Conservation (phyloP, 2,113 vertebrate species). For the Rhinoptilus africanus region DNA sequence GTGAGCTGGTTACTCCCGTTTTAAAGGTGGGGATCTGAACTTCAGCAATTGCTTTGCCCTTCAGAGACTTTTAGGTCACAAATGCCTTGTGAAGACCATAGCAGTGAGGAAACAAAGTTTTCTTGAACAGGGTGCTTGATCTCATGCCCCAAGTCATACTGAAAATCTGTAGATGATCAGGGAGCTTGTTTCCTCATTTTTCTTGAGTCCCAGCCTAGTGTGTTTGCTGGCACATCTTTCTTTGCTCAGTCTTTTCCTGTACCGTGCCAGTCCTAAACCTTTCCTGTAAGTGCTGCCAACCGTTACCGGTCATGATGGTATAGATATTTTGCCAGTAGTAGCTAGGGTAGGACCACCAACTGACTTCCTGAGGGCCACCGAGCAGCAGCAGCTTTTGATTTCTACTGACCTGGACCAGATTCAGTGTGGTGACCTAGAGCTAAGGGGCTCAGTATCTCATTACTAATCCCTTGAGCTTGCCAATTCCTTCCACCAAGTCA, state of each 20-base stretch:
- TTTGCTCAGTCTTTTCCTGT: background rate
- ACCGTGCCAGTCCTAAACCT: background rate
- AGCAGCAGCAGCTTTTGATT: slow-evolving; percentile 58
- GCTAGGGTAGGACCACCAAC: slow-evolving; percentile 41
- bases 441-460: slow-evolving; percentile 66
- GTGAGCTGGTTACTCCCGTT: background rate
- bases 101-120: background rate
- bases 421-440: slow-evolving; percentile 64
- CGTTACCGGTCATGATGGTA: background rate
- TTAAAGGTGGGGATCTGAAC: background rate
- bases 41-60: background rate
- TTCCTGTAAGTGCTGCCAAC: background rate
- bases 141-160: background rate
- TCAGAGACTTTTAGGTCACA: background rate
- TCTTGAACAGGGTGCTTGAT: background rate
- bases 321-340: background rate
- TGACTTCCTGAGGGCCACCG: slow-evolving; percentile 16
- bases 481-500: slow-evolving; percentile 65
- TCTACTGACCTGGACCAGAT: slow-evolving; percentile 60
- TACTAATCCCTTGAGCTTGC: slow-evolving; percentile 67
- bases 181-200: background rate
- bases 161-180: background rate
- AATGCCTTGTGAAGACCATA: background rate
- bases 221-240: background rate
- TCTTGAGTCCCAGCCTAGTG: background rate